Base-by-base conservation (phyloP, 2,888 invertebrate genomes). In the Dioctria rufipes region DNA sequence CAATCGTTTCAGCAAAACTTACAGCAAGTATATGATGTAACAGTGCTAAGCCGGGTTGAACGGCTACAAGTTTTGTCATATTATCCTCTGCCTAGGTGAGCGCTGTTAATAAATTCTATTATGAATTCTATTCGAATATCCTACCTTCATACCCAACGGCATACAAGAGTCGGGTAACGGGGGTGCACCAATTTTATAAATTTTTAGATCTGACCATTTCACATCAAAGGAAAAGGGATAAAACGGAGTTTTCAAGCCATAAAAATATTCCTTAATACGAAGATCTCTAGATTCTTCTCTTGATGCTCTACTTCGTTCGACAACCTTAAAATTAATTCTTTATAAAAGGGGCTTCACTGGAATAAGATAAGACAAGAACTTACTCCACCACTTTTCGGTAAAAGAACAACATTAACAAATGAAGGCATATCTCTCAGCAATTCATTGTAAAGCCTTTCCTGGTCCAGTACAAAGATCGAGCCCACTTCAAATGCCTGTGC, bases 361-460 rank as follows among this genome's bases (percentile, higher is more conserved):
- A 60, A 63, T 65, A 61, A 75, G 63, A n/a, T 46, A 37, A 67
- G 63, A 73, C 8, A 46, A 25, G 54, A 69, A 91, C 92, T 91
- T 88, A 96, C 98, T 61, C 99, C 99, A 42, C 98, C 98, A 87
- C 98, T 98, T 89, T 99, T 99, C 0, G 98, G 98, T 82, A 96
- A 89, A 84, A 96, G 93, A 0, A 98, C 94, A 1, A 99, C 95
- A 90, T 96, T 96, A 6, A 98, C 97, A 89, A 96, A 96, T 82
- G 93, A 92, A 0, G 98, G 98, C 92, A 99, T 94, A 88, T 99
- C 99, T 67, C 97, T 90, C 79, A 96, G 94, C 67, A 99, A 90
- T 89, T 99, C 98, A 86, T 96, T 98, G 89, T 97, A 98, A 0
- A 99, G 90, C 84, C 98, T 92, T 88, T 99, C 99, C 88, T 99